phyloP scores from a whole-genome alignment of 1,140 invertebrate genomes.

The Brachionus koreanus region DNA sequence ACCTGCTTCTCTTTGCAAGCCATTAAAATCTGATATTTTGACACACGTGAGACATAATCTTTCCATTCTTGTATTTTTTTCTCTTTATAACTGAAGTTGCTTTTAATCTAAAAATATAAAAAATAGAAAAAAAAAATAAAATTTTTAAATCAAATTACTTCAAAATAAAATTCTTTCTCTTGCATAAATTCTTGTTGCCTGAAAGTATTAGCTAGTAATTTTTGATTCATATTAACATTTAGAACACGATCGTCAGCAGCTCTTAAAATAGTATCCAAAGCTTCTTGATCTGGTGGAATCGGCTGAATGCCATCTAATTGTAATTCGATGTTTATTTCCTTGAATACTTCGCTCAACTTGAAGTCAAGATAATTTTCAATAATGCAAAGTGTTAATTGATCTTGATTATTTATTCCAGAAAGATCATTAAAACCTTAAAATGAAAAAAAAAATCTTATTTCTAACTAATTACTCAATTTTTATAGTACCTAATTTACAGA shows the following conservation, averaged over 20 bases:
- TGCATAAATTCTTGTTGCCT: constrained; percentile 43
- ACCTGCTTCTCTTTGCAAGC: constrained; percentile 51
- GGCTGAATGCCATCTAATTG: constrained; percentile 53
- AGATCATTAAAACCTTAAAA: constrained; percentile 53
- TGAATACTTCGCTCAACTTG: constrained; percentile 59
- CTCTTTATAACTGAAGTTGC: constrained; percentile 40
- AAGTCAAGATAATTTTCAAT: constrained; percentile 59
- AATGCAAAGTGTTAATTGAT: constrained; percentile 57
- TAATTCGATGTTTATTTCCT: constrained; percentile 55
- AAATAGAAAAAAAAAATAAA: constrained; percentile 22
- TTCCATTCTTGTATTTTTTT: constrained; percentile 42
- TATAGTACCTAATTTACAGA: constrained; percentile 52
- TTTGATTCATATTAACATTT: constrained; percentile 53
- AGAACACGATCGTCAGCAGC: constrained; percentile 53
- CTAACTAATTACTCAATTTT: neutral
- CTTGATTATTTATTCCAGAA: constrained; percentile 54
- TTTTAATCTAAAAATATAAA: constrained; percentile 27
- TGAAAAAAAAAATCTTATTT: neutral
- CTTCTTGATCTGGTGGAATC: constrained; percentile 56
- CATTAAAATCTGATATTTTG: constrained; percentile 20
- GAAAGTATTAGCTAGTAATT: constrained; percentile 54
- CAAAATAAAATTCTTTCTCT: constrained; percentile 41
- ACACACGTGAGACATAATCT: neutral
- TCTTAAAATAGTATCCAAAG: constrained; percentile 54
- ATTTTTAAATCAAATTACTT: constrained; percentile 8